Evolutionary conservation across 2,888 invertebrate genomes (phyloP), one percentile per base, ranked within the genome.

Genomic region (Scaptomyza parva): DNA sequence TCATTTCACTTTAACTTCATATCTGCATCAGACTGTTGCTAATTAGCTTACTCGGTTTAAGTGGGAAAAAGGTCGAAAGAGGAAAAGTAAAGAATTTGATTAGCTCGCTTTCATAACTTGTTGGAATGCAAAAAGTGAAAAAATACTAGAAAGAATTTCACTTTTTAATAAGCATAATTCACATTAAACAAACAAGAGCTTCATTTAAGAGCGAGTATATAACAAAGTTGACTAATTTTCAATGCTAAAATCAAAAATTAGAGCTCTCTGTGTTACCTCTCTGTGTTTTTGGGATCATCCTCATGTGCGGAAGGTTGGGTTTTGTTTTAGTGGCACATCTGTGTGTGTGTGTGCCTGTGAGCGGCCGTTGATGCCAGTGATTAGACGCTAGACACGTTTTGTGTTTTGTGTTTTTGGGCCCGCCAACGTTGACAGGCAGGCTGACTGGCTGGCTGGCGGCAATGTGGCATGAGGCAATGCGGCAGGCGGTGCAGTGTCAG

Each of bases 371-470:
- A 82, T 82, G 82, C 81, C 64, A 43, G 57, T 85, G 87, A 82
- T 82, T 82, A 82, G 81, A 78, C 64, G 65, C 40, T 30, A 72
- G 81, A 82, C 81, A 82, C 72, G 72, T 72, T 72, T 69, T 62
- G 28, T 40, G 51, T 55, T 60, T 71, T 74, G 52, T 24, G 47
- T 55, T 65, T 55, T 20, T 50, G 66, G 50, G 86, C 66, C 81
- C 81, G 85, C 85, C 87, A 85, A 75, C 85, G 82, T 81, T 78
- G 82, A 81, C 87, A 81, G 74, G 44, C 85, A 78, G 76, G 28
- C 61, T 40, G 70, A 9, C 28, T 9, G 9, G 24, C 24, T 28
- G 39, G 33, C n/a, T n/a, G n/a, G n/a, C n/a, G n/a, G n/a, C n/a
- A n/a, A n/a, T n/a, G n/a, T 6, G 33, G 33, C 33, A 33, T n/a